Evolutionary conservation across 2,797 vertebrate species (phyloP).

Genomic region (Astyanax mexicanus): DNA sequence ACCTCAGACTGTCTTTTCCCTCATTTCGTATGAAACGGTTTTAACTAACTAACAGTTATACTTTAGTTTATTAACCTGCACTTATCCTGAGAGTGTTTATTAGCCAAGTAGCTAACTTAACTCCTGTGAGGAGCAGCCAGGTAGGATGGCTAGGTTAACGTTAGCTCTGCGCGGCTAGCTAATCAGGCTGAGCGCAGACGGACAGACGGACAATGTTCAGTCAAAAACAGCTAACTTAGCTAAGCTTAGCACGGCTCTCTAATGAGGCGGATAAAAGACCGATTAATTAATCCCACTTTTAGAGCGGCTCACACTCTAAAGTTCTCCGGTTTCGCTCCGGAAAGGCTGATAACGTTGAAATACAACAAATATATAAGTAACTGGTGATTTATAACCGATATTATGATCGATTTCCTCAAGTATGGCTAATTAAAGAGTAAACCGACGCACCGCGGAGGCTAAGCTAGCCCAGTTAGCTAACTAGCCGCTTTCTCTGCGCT

Average conservation of each 20-base stretch:
- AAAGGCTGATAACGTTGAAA: neutral
- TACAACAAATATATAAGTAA: too few species aligned
- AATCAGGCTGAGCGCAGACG: constrained; percentile 59
- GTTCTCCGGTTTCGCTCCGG: neutral
- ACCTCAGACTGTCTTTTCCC: neutral
- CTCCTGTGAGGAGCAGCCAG: constrained; percentile 40
- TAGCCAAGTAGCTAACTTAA: too few species aligned
- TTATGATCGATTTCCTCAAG: constrained; percentile 28
- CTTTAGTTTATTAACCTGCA: too few species aligned
- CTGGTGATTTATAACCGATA: too few species aligned
- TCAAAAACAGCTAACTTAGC: constrained; percentile 52
- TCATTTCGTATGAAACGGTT: neutral
- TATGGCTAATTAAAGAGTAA: constrained; percentile 57
- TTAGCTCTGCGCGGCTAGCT: too few species aligned
- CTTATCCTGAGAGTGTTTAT: too few species aligned
- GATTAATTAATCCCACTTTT: neutral
- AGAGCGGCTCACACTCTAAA: neutral
- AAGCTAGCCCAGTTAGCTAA: constrained; percentile 70
- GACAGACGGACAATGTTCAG: constrained; percentile 57
- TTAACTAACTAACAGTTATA: too few species aligned
- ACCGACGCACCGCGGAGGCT: constrained; percentile 64
- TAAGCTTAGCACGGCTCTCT: constrained; percentile 10
- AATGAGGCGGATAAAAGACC: constrained; percentile 26
- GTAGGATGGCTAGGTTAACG: constrained; percentile 23
- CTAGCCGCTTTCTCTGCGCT: constrained; percentile 20